phyloP scores from a whole-genome alignment of 1,140 invertebrate genomes.

The Cyclina sinensis region DNA sequence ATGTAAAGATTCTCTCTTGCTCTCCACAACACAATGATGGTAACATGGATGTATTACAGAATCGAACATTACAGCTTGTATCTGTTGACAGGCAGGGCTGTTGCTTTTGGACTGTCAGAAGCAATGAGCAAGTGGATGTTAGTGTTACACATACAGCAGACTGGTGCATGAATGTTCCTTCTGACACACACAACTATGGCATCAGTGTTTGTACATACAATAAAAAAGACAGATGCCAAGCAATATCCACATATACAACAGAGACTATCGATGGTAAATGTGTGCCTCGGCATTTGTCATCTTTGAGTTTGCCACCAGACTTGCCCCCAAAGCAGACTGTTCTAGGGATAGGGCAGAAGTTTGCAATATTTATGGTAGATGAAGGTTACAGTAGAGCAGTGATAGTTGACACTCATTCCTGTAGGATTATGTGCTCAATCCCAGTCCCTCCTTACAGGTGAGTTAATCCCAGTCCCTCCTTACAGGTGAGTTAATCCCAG shows the following conservation, averaged over 20 bases:
- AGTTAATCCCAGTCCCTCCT: slow-evolving; percentile 58
- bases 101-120: slow-evolving; percentile 60
- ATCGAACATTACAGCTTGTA: slow-evolving; percentile 49
- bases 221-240: slow-evolving; percentile 43
- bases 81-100: slow-evolving; percentile 57
- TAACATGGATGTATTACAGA: slow-evolving; percentile 24
- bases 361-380: slow-evolving; percentile 66
- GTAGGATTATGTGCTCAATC: slow-evolving; percentile 58
- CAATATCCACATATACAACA: slow-evolving; percentile 50
- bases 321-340: slow-evolving; percentile 58
- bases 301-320: slow-evolving; percentile 41
- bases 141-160: slow-evolving; percentile 63
- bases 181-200: neutral
- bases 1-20: slow-evolving; percentile 61
- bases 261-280: slow-evolving; percentile 54
- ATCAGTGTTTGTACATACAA: slow-evolving; percentile 57
- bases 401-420: slow-evolving; percentile 53
- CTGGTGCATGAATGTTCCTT: slow-evolving; percentile 63
- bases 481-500: slow-evolving; percentile 62
- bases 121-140: slow-evolving; percentile 59
- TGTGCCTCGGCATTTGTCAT: slow-evolving; percentile 47
- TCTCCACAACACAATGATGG: neutral
- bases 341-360: slow-evolving; percentile 62
- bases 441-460: slow-evolving; percentile 62
- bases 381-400: slow-evolving; percentile 62